Conservation (phyloP, 2,113 vertebrate species). For the Phalacrocorax aristotelis region DNA sequence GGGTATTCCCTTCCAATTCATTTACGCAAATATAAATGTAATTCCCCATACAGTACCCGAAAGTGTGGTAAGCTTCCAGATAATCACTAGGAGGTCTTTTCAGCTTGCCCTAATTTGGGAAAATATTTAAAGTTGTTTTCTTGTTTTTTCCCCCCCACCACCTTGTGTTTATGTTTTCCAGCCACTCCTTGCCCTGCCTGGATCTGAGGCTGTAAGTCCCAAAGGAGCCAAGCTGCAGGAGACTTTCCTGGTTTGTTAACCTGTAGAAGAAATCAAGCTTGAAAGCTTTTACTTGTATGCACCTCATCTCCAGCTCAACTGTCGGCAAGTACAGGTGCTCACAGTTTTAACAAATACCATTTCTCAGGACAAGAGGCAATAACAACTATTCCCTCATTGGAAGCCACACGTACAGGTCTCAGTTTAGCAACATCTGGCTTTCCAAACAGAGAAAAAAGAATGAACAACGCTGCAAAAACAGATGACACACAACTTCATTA, state of each 20-base stretch:
- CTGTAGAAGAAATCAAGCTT: background rate
- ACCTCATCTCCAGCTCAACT: background rate
- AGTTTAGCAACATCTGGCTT: constrained; percentile 28
- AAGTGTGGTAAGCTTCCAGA: background rate
- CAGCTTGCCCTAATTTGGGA: background rate
- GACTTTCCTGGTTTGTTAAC: background rate
- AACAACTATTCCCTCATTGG: background rate
- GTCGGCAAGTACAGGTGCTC: background rate
- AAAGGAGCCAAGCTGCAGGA: background rate
- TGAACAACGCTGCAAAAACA: background rate
- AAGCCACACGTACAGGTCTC: background rate
- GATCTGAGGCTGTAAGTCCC: background rate
- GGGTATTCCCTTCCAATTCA: background rate
- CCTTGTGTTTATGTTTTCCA: background rate
- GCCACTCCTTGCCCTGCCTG: background rate
- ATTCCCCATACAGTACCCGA: background rate
- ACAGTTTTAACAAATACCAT: background rate
- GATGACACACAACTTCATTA: background rate
- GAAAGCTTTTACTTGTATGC: background rate
- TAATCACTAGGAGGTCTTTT: background rate
- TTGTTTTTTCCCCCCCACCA: background rate
- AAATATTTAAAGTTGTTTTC: background rate
- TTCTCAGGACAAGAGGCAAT: background rate
- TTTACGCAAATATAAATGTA: background rate
- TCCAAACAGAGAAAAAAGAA: background rate